Conservation (phyloP, 2,797 vertebrate species). For the Enteromius thamalakanensis region DNA sequence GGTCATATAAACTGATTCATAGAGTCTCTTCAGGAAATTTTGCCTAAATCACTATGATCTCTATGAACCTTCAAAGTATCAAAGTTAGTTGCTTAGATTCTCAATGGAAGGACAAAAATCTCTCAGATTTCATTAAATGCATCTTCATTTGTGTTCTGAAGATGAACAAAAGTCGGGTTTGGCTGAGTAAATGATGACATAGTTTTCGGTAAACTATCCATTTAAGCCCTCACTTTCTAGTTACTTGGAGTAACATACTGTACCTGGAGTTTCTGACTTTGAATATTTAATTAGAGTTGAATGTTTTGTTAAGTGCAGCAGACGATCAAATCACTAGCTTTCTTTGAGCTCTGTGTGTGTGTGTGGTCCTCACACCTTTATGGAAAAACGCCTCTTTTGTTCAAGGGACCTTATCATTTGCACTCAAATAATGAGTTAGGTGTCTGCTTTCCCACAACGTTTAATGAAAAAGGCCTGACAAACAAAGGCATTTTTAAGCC, state of each 20-base stretch:
- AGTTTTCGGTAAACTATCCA: not conserved
- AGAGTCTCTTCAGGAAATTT: not conserved
- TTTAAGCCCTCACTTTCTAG: not conserved
- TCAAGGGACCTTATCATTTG: constrained; percentile 66
- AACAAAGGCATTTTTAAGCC: constrained; percentile 67
- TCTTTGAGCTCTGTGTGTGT: constrained; percentile 27
- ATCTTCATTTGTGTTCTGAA: not conserved
- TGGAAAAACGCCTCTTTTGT: constrained; percentile 60
- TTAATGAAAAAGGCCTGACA: constrained; percentile 64
- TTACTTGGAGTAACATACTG: not conserved
- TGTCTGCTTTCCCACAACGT: constrained; percentile 67
- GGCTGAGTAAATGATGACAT: not conserved
- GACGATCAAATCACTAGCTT: not conserved
- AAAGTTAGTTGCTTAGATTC: not conserved
- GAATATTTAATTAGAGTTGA: not conserved
- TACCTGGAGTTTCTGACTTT: not conserved
- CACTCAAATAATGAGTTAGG: constrained; percentile 63
- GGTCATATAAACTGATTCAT: not conserved
- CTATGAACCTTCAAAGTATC: not conserved
- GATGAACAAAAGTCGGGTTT: not conserved
- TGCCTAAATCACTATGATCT: not conserved
- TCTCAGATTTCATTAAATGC: not conserved
- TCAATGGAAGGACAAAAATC: not conserved
- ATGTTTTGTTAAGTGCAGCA: not conserved
- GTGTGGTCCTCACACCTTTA: constrained; percentile 20